Conservation (phyloP, 2,113 vertebrate species). For the Saimiri boliviensis region DNA sequence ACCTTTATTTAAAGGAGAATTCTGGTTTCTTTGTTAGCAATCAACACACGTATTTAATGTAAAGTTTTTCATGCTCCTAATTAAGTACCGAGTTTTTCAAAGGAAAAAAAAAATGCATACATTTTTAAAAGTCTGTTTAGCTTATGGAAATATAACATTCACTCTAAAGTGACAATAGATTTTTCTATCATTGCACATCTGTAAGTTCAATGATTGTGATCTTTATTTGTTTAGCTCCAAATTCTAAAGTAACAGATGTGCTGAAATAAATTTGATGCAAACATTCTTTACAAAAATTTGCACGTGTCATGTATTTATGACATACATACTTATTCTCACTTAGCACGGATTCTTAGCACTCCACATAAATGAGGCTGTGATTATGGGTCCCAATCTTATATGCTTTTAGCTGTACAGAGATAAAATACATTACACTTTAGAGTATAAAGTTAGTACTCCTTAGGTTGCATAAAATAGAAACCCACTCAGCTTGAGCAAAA, state of each 20-base stretch:
- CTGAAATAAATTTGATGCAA: constrained; percentile 25
- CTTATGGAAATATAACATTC: constrained; percentile 24
- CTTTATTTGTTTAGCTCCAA: constrained; percentile 43
- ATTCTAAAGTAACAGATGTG: constrained; percentile 52
- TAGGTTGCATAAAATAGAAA: constrained; percentile 20
- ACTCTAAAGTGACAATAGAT: neutral
- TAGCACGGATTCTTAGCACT: neutral
- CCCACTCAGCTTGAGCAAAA: constrained; percentile 19
- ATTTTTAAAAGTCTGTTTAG: constrained; percentile 53
- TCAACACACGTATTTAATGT: constrained; percentile 65
- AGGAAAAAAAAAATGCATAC: constrained; percentile 47
- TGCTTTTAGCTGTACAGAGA: constrained; percentile 42
- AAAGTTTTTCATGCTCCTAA: constrained; percentile 71
- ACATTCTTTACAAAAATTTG: neutral
- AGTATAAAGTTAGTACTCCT: constrained; percentile 34
- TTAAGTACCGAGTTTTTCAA: constrained; percentile 63
- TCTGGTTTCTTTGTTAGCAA: constrained; percentile 69
- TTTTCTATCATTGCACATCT: constrained; percentile 43
- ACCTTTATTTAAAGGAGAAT: constrained; percentile 72
- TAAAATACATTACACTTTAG: constrained; percentile 32
- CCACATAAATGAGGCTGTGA: constrained; percentile 26
- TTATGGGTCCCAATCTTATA: neutral
- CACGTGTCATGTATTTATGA: neutral
- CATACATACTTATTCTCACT: neutral
- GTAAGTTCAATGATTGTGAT: constrained; percentile 33